These are phyloP conservation scores for Apotomis betuletana DNA, from an alignment of 2,888 invertebrate genomes.

Conservation along the genomic window DNA sequence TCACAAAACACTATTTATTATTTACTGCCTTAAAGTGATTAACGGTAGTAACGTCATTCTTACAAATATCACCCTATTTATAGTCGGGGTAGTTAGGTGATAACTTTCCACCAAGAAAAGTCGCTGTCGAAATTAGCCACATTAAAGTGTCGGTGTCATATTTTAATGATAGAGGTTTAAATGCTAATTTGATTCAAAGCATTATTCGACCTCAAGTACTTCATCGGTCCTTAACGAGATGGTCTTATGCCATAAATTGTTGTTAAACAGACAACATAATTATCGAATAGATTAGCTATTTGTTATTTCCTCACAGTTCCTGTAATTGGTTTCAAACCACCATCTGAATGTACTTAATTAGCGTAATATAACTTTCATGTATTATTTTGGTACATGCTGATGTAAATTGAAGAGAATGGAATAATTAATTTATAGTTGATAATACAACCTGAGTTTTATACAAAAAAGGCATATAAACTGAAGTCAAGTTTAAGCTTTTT, in stretches of 20 bases:
- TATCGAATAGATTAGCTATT: slow-evolving; percentile 28
- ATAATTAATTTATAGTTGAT: neutral
- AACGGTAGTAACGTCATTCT: no score
- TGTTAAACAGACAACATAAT: slow-evolving; percentile 40
- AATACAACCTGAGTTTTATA: neutral
- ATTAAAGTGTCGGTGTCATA: neutral
- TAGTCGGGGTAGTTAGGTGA: no score
- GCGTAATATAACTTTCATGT: slow-evolving; percentile 10
- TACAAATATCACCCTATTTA: no score
- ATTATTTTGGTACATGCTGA: neutral
- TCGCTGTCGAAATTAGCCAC: neutral
- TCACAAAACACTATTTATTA: no score
- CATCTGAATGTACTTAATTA: slow-evolving; percentile 1
- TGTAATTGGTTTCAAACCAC: slow-evolving; percentile 36
- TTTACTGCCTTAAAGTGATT: no score
- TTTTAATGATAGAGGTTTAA: neutral
- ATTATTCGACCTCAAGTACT: slow-evolving; percentile 6
- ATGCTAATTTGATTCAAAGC: slow-evolving; percentile 18
- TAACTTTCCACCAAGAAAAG: neutral
- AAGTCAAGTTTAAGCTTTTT: no score
- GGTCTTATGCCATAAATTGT: slow-evolving; percentile 26
- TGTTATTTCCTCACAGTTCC: slow-evolving; percentile 29
- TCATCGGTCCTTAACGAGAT: slow-evolving; percentile 19
- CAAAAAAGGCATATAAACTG: no score
- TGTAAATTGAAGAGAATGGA: neutral